A percentile compares a stretch with the other conserved stretches of the same genome.
phyloP scores from a whole-genome alignment of 2,888 invertebrate genomes.

The Branchipolynoe longqiensis region DNA sequence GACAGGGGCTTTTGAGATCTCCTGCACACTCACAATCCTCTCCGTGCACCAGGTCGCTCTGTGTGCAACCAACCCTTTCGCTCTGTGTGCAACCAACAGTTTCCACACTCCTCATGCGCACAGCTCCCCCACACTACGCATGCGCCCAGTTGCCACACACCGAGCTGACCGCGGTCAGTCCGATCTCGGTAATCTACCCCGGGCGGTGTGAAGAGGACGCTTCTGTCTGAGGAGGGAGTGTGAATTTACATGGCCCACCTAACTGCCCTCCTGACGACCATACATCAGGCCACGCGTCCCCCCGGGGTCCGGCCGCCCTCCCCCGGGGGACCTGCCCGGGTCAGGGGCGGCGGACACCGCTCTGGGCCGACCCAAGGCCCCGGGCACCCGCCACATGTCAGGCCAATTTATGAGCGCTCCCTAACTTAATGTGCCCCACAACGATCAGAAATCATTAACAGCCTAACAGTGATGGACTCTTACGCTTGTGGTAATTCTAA shows the following conservation, averaged over 20 bases:
- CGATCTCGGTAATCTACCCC: too few relatives aligned
- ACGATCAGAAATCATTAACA: conserved; percentile 47
- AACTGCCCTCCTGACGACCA: conserved; percentile 41
- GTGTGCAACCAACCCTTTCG: too few relatives aligned
- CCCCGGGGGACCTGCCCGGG: conserved; percentile 27
- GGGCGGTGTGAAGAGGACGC: conserved; percentile 13
- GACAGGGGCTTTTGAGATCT: too few relatives aligned
- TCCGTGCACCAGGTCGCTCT: too few relatives aligned
- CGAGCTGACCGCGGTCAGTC: too few relatives aligned
- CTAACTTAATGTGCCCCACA: conserved; percentile 45
- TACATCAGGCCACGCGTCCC: conserved; percentile 10
- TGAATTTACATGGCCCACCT: conserved; percentile 41
- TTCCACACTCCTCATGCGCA: too few relatives aligned
- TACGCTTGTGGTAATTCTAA: neutral
- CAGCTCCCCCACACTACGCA: too few relatives aligned
- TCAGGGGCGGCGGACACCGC: conserved; percentile 17
- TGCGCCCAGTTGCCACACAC: too few relatives aligned
- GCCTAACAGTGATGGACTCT: conserved; percentile 15
- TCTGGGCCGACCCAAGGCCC: neutral
- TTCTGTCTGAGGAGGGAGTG: conserved; percentile 12
- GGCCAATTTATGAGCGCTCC: conserved; percentile 27
- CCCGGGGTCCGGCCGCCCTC: neutral
- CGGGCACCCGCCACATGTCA: neutral
- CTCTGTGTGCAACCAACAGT: too few relatives aligned
- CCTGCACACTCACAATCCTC: too few relatives aligned